Evolutionary conservation across 2,888 invertebrate genomes (phyloP).

Genomic region (Ramazzottius varieornatus): DNA sequence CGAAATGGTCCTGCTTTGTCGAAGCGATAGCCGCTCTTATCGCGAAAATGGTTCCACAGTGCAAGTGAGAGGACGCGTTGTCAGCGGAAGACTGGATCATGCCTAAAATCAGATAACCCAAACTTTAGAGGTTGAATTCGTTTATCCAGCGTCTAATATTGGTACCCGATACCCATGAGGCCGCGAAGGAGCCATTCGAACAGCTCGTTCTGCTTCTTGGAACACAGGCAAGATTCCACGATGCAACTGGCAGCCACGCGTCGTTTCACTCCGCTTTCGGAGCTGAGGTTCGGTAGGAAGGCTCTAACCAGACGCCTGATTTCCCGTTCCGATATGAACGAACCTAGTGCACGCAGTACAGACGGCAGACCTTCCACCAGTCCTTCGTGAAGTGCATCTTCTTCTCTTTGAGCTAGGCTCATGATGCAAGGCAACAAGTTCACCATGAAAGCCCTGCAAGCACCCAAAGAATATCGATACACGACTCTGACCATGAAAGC

Average conservation of each 20-base stretch:
- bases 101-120: no score
- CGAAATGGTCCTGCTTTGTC: no score
- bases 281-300: slow-evolving; percentile 20
- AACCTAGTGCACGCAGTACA: slow-evolving; percentile 21
- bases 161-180: slow-evolving; percentile 16
- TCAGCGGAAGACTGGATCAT: not conserved
- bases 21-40: no score
- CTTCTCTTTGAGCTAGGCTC: slow-evolving; percentile 18
- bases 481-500: not conserved
- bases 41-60: no score
- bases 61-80: not conserved
- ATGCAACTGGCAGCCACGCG: slow-evolving; percentile 20
- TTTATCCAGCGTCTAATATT: no score
- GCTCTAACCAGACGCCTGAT: slow-evolving; percentile 16
- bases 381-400: slow-evolving; percentile 22
- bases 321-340: slow-evolving; percentile 21
- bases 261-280: slow-evolving; percentile 17
- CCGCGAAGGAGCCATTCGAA: slow-evolving; percentile 18
- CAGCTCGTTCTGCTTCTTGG: slow-evolving; percentile 18
- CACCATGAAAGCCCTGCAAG: slow-evolving; percentile 21
- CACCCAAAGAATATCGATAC: no score
- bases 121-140: no score
- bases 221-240: slow-evolving; percentile 20
- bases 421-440: slow-evolving; percentile 21
- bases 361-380: slow-evolving; percentile 19